Conservation (phyloP, 1,140 invertebrate species). For the Venustaconcha ellipsiformis region DNA sequence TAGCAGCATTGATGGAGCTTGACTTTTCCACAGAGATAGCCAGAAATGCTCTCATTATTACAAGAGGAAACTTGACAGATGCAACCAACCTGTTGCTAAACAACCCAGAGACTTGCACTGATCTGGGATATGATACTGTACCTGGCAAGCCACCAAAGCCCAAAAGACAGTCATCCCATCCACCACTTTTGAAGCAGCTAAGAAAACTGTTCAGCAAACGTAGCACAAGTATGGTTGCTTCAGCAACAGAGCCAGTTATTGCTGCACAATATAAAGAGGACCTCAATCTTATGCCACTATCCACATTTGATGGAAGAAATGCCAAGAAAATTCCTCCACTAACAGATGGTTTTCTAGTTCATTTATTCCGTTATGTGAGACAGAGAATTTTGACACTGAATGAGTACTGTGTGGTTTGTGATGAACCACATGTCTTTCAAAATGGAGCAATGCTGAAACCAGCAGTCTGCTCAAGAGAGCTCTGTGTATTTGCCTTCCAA, state of each 20-base stretch:
- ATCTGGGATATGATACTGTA: not conserved
- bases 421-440: constrained; percentile 62
- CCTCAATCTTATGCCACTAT: constrained; percentile 23
- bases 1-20: constrained; percentile 44
- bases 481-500: constrained; percentile 65
- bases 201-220: constrained; percentile 7
- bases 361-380: constrained; percentile 55
- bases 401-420: constrained; percentile 66
- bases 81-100: constrained; percentile 40
- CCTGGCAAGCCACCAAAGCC: not conserved
- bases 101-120: constrained; percentile 27
- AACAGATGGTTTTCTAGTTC: constrained; percentile 30
- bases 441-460: constrained; percentile 66
- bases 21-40: constrained; percentile 39
- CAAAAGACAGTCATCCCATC: constrained; percentile 21
- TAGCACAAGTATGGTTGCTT: constrained; percentile 8
- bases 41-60: constrained; percentile 44
- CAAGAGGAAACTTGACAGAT: constrained; percentile 41
- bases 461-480: constrained; percentile 57
- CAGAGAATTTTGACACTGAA: constrained; percentile 63
- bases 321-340: constrained; percentile 18
- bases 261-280: constrained; percentile 9
- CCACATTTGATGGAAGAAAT: constrained; percentile 21
- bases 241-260: not conserved
- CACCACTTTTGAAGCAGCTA: constrained; percentile 8